These are phyloP conservation scores for Podotricha telesiphe DNA, from an alignment of 2,888 invertebrate genomes.

Conservation along the genomic window DNA sequence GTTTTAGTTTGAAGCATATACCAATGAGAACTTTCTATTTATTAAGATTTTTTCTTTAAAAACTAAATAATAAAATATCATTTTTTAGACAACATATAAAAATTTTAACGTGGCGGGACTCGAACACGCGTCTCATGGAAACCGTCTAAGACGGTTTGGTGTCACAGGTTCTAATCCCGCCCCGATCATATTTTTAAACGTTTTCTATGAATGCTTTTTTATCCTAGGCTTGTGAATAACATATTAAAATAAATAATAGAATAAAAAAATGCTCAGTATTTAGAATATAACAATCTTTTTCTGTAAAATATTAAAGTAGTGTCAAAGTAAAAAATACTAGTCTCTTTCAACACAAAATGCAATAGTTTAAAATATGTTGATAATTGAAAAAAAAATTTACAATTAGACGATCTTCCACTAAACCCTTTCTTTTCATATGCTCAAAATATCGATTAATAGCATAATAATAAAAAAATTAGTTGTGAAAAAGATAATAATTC, in stretches of 20 bases:
- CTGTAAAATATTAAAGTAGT: neutral
- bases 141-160: too few relatives aligned
- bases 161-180: too few relatives aligned
- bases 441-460: neutral
- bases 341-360: neutral
- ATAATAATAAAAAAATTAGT: too few relatives aligned
- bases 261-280: conserved; percentile 1
- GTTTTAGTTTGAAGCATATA: neutral
- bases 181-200: too few relatives aligned
- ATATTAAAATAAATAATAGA: neutral
- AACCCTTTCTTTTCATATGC: neutral
- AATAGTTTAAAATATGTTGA: neutral
- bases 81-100: too few relatives aligned
- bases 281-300: neutral
- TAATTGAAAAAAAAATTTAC: too few relatives aligned
- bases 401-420: neutral
- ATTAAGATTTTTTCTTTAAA: neutral
- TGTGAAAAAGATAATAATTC: too few relatives aligned
- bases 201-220: too few relatives aligned
- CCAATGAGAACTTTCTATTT: neutral
- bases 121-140: too few relatives aligned
- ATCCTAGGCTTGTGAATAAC: too few relatives aligned
- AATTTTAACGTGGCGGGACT: too few relatives aligned
- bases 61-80: too few relatives aligned
- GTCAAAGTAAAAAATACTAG: conserved; percentile 5